Percentiles rank a stretch among this genome's conserved stretches.
phyloP scores from a whole-genome alignment of 2,888 invertebrate species.

The Epinotia bilunana region DNA sequence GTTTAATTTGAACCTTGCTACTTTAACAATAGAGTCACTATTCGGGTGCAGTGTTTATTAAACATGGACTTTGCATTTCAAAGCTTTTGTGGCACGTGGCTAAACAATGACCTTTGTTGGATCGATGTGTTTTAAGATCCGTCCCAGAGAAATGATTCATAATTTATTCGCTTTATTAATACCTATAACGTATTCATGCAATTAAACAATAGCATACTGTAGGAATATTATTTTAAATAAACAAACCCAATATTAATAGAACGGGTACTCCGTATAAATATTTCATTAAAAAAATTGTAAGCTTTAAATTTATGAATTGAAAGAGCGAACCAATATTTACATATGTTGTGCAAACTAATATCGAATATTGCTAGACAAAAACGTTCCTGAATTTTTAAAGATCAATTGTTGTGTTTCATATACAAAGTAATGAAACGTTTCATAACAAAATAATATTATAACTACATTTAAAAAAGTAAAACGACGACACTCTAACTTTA shows the following conservation, averaged over 20 bases:
- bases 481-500: too few species aligned
- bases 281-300: background rate
- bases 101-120: too few species aligned
- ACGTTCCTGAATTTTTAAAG: conserved; percentile 10
- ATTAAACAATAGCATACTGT: too few species aligned
- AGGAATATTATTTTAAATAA: background rate
- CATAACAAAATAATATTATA: background rate
- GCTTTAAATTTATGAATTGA: background rate
- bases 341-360: conserved; percentile 16
- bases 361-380: conserved; percentile 14
- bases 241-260: background rate
- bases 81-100: too few species aligned
- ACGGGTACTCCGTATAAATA: background rate
- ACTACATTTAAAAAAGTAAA: background rate
- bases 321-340: background rate
- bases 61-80: too few species aligned
- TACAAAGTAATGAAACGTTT: background rate
- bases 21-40: too few species aligned
- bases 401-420: background rate
- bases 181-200: too few species aligned
- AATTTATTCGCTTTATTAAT: too few species aligned
- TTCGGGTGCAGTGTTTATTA: too few species aligned
- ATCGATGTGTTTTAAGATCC: too few species aligned
- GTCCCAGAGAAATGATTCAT: too few species aligned
- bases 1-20: too few species aligned